Conservation (phyloP, 2,888 invertebrate species). For the Stenodera caucasica region DNA sequence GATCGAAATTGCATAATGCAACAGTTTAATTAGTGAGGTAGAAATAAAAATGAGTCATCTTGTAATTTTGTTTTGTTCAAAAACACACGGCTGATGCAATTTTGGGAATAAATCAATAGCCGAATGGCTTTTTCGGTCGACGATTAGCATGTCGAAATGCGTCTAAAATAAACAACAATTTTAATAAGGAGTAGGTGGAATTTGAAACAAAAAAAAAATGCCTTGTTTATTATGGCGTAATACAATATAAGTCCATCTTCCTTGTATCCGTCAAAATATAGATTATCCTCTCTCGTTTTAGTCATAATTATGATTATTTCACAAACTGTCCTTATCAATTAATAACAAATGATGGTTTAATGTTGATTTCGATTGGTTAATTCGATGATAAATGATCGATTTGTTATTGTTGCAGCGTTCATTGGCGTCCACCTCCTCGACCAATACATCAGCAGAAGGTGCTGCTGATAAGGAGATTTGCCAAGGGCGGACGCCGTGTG, state of each 20-base stretch:
- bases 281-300: slow-evolving; percentile 9
- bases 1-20: no score
- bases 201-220: background rate
- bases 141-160: background rate
- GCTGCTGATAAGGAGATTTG: slow-evolving; percentile 23
- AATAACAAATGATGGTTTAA: background rate
- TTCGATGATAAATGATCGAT: slow-evolving; percentile 7
- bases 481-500: slow-evolving; percentile 57
- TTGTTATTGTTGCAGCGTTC: slow-evolving; percentile 22
- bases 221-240: no score
- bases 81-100: no score
- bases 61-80: no score
- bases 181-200: background rate
- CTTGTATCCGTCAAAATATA: background rate
- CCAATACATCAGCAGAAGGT: slow-evolving; percentile 17
- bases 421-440: slow-evolving; percentile 17
- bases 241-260: slow-evolving; percentile 10
- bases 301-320: slow-evolving; percentile 7
- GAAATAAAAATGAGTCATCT: no score
- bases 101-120: no score
- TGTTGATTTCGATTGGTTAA: background rate
- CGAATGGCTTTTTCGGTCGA: no score
- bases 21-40: no score
- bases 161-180: background rate
- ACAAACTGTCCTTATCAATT: background rate